Conservation (phyloP, 2,888 invertebrate species). For the Lasioglossum calceatum region DNA sequence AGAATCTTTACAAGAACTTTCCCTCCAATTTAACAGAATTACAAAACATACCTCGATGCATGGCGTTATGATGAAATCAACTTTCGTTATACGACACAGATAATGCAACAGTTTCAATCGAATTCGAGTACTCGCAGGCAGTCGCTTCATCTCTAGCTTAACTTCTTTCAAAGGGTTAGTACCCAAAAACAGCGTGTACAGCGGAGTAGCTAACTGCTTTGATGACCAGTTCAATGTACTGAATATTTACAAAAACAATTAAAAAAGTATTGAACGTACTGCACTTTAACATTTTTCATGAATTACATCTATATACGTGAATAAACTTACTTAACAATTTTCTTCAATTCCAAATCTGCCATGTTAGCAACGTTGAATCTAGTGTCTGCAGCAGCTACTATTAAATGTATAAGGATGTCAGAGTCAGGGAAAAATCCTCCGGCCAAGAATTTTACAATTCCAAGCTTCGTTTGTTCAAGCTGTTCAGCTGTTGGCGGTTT, state of each 20-base stretch:
- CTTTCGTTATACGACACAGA: conserved; percentile 90
- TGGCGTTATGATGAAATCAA: conserved; percentile 90
- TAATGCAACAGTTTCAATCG: conserved; percentile 94
- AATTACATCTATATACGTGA: not conserved
- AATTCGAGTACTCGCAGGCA: conserved; percentile 93
- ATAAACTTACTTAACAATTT: conserved; percentile 87
- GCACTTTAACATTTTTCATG: not conserved
- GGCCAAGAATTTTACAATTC: conserved; percentile 92
- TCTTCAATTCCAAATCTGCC: conserved; percentile 94
- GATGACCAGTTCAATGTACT: conserved; percentile 93
- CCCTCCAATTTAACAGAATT: not conserved
- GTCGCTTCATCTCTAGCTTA: conserved; percentile 89
- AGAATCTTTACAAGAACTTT: too few relatives aligned
- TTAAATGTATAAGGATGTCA: conserved; percentile 91
- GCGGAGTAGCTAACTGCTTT: conserved; percentile 88
- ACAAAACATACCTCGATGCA: conserved; percentile 89
- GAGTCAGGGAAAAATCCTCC: conserved; percentile 91
- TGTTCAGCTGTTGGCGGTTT: conserved; percentile 91
- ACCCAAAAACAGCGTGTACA: conserved; percentile 93
- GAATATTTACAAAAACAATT: conserved; percentile 63
- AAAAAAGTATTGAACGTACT: conserved; percentile 2
- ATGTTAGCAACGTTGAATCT: conserved; percentile 95
- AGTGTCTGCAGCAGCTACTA: conserved; percentile 95
- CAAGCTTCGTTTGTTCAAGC: conserved; percentile 91
- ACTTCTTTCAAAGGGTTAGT: conserved; percentile 86